These are phyloP conservation scores for Naso thynnoides DNA, from an alignment of 2,797 vertebrate species.

Conservation along the genomic window DNA sequence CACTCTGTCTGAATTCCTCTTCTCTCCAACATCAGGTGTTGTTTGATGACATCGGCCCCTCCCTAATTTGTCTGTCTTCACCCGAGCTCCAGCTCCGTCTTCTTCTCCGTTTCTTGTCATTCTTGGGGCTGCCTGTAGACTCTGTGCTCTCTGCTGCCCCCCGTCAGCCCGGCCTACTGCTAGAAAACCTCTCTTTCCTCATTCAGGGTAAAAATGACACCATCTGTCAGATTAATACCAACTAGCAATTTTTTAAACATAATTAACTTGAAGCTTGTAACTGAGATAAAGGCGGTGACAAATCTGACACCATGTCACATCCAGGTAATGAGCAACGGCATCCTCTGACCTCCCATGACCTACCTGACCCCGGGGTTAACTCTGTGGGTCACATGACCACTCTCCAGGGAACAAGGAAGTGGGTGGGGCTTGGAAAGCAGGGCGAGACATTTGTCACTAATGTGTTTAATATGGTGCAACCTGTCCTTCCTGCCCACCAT, in stretches of 20 bases:
- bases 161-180: conserved; percentile 81
- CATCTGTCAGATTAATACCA: background rate
- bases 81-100: conserved; percentile 84
- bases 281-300: background rate
- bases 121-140: conserved; percentile 90
- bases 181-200: conserved; percentile 90
- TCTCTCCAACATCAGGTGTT: conserved; percentile 85
- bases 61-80: conserved; percentile 88
- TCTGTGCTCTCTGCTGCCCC: conserved; percentile 67
- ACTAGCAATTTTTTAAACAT: background rate
- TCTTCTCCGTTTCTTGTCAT: conserved; percentile 89
- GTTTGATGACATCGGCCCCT: conserved; percentile 94
- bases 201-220: conserved; percentile 69
- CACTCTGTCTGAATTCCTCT: conserved; percentile 1
- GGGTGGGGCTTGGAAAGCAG: conserved; percentile 86
- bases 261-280: background rate
- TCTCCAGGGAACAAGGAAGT: conserved; percentile 76
- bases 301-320: background rate
- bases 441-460: conserved; percentile 92
- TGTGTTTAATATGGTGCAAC: conserved; percentile 85
- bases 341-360: conserved; percentile 83
- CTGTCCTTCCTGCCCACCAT: conserved; percentile 83
- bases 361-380: conserved; percentile 82
- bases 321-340: conserved; percentile 73
- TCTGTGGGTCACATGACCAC: conserved; percentile 88